A percentile compares a stretch with the other conserved stretches of the same genome.
phyloP scores from a whole-genome alignment of 2,888 invertebrate species.

The Margaritifera margaritifera region DNA sequence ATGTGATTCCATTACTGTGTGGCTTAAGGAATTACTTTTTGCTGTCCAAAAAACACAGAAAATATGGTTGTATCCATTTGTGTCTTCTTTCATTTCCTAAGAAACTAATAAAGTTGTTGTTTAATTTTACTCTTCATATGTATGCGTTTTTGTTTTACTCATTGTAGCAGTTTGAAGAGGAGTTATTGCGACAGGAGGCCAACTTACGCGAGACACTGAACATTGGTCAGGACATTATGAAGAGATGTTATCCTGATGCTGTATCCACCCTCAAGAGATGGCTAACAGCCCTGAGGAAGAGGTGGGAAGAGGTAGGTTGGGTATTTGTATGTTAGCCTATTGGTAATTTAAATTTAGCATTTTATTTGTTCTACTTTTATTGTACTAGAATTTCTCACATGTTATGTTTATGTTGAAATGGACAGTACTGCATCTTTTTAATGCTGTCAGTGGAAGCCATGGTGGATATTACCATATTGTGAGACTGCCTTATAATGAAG shows the following conservation, averaged over 20 bases:
- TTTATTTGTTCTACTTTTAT: too few relatives aligned
- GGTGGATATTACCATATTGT: too few relatives aligned
- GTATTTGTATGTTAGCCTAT: not conserved
- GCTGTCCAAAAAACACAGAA: too few relatives aligned
- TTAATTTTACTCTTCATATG: not conserved
- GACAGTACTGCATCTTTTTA: too few relatives aligned
- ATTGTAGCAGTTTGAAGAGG: slow-evolving; percentile 78
- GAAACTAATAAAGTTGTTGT: not conserved
- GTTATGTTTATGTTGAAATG: too few relatives aligned
- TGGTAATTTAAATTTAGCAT: not conserved
- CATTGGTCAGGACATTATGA: slow-evolving; percentile 90
- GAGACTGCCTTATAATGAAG: too few relatives aligned
- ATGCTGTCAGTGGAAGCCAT: too few relatives aligned
- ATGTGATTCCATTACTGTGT: too few relatives aligned
- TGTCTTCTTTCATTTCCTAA: not conserved
- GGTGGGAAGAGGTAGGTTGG: slow-evolving; percentile 80
- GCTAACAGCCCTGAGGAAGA: slow-evolving; percentile 95
- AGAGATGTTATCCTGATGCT: slow-evolving; percentile 96
- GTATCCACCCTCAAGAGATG: slow-evolving; percentile 98
- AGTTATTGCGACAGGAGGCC: slow-evolving; percentile 86
- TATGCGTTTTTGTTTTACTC: not conserved
- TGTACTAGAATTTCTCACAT: too few relatives aligned
- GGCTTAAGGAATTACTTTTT: too few relatives aligned
- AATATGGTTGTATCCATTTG: slow-evolving; percentile 1
- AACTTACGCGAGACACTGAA: slow-evolving; percentile 86